A percentile compares a stretch with the other conserved stretches of the same genome.
phyloP scores from a whole-genome alignment of 2,888 invertebrate species.

The Tachina grossa region DNA sequence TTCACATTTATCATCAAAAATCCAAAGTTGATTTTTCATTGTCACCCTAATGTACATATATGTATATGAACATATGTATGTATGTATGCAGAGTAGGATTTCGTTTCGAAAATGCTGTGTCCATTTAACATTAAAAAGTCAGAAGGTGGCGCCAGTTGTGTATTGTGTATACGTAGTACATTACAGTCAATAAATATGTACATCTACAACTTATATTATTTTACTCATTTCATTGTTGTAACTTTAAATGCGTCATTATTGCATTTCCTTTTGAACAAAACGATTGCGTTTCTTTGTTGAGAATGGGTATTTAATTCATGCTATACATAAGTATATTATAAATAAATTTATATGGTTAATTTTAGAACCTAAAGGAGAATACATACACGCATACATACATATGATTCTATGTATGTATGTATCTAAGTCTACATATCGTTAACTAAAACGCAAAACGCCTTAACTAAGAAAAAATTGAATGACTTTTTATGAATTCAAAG shows the following conservation, averaged over 20 bases:
- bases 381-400: conserved; percentile 19
- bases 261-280: conserved; percentile 52
- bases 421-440: too few relatives aligned
- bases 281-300: conserved; percentile 56
- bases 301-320: conserved; percentile 26
- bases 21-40: too few relatives aligned
- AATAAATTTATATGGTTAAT: conserved; percentile 45
- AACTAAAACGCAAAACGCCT: too few relatives aligned
- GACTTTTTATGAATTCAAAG: too few relatives aligned
- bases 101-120: conserved; percentile 20
- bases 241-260: conserved; percentile 65
- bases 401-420: conserved; percentile 7
- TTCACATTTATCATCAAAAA: too few relatives aligned
- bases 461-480: too few relatives aligned
- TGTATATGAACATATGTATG: too few relatives aligned
- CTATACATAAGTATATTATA: conserved; percentile 1
- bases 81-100: conserved; percentile 17
- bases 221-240: conserved; percentile 56
- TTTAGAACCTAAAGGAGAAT: conserved; percentile 28
- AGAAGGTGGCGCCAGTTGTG: conserved; percentile 57
- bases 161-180: background rate
- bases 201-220: conserved; percentile 28
- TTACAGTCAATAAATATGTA: conserved; percentile 22
- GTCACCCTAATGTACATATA: too few relatives aligned
- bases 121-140: conserved; percentile 49